Percentiles rank a stretch among this genome's conserved stretches.
phyloP scores from a whole-genome alignment of 2,113 vertebrate genomes.

The Chaenocephalus aceratus region DNA sequence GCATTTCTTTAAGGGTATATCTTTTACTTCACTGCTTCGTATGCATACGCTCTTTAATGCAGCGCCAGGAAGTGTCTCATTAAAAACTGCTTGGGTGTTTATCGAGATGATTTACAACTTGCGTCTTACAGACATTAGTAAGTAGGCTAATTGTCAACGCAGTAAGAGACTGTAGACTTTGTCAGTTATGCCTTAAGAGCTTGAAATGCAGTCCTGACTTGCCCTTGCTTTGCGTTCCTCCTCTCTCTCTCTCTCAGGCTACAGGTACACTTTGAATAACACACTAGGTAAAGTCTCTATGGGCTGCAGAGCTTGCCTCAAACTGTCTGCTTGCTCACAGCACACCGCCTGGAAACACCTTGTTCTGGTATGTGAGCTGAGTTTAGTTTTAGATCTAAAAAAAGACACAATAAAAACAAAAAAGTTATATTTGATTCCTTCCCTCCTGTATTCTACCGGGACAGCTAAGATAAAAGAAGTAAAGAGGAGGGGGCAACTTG shows the following conservation, averaged over 20 bases:
- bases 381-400: conserved; percentile 40
- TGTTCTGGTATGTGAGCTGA: conserved; percentile 45
- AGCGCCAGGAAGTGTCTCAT: background rate
- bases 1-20: background rate
- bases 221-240: conserved; percentile 26
- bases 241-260: conserved; percentile 26
- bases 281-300: background rate
- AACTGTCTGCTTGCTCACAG: conserved; percentile 47
- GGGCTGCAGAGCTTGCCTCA: conserved; percentile 50
- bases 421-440: conserved; percentile 40
- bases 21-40: background rate
- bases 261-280: conserved; percentile 40
- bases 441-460: conserved; percentile 42
- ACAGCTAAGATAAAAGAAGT: conserved; percentile 30
- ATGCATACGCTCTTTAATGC: background rate
- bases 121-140: background rate
- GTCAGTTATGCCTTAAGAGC: conserved; percentile 60
- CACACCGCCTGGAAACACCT: conserved; percentile 45
- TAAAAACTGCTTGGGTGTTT: conserved; percentile 13
- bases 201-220: conserved; percentile 56
- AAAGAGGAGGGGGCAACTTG: conserved; percentile 7
- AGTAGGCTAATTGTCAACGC: conserved; percentile 8
- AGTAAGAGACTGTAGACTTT: conserved; percentile 21
- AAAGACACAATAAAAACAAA: conserved; percentile 20
- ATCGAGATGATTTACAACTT: conserved; percentile 24